Percentiles rank a stretch among this genome's conserved stretches.
Conservation (phyloP, 2,797 vertebrate genomes). For the Coregonus sp. region DNA sequence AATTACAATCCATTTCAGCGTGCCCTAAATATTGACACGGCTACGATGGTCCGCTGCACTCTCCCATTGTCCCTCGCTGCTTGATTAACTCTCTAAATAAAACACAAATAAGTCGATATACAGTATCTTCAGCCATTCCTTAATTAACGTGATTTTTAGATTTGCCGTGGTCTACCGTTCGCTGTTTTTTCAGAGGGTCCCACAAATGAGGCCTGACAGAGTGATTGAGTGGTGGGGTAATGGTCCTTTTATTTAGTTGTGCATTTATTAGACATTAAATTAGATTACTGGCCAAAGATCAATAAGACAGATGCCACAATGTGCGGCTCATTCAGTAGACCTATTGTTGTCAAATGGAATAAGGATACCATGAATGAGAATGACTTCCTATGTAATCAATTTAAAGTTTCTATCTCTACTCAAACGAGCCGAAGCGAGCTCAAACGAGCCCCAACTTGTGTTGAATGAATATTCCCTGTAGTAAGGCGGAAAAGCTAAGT, state of each 20-base stretch:
- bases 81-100: constrained; percentile 33
- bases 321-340: no score
- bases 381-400: not conserved
- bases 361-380: not conserved
- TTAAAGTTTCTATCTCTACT: constrained; percentile 26
- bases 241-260: not conserved
- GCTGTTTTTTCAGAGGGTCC: not conserved
- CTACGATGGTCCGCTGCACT: not conserved
- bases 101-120: constrained; percentile 13
- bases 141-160: not conserved
- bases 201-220: not conserved
- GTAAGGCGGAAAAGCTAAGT: constrained; percentile 43
- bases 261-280: not conserved
- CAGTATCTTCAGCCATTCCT: not conserved
- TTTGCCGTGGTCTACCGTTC: not conserved
- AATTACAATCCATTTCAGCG: not conserved
- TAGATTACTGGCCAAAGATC: no score
- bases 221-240: not conserved
- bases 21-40: not conserved
- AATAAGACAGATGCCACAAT: no score
- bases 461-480: constrained; percentile 22
- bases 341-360: no score
- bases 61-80: not conserved
- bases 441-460: constrained; percentile 11
- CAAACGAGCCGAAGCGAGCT: constrained; percentile 4